Percentiles rank a stretch among this genome's conserved stretches.
Conservation (phyloP, 2,113 vertebrate species). For the Misgurnus mizolepis region DNA sequence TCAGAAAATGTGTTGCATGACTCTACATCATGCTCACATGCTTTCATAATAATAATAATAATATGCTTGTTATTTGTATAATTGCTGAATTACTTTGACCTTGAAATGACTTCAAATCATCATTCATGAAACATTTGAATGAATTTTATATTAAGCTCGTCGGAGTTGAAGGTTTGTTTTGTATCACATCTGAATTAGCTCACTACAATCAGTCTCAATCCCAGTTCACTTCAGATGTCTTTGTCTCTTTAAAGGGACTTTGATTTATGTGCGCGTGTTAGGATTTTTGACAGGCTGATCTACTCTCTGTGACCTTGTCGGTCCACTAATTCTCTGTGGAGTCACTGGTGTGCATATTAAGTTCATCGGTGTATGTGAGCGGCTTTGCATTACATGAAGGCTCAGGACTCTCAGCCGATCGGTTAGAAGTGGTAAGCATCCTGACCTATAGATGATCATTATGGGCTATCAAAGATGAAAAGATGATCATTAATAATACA, state of each 20-base stretch:
- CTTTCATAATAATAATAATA: background rate
- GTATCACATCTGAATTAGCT: constrained; percentile 12
- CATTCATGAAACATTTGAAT: constrained; percentile 33
- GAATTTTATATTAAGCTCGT: constrained; percentile 33
- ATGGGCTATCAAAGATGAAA: constrained; percentile 60
- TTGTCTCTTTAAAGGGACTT: constrained; percentile 23
- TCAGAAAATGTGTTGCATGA: too few relatives aligned
- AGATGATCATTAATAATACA: constrained; percentile 76
- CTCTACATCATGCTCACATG: too few relatives aligned
- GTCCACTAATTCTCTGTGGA: background rate
- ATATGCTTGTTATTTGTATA: constrained; percentile 7
- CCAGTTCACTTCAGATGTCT: constrained; percentile 7
- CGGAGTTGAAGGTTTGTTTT: background rate
- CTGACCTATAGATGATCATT: constrained; percentile 14
- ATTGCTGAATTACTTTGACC: constrained; percentile 27
- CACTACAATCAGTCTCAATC: background rate
- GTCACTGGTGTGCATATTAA: constrained; percentile 30
- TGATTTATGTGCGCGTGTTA: background rate
- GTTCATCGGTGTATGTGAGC: background rate
- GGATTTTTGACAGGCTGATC: background rate
- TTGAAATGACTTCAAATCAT: constrained; percentile 32
- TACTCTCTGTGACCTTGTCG: constrained; percentile 40
- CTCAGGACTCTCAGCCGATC: constrained; percentile 39
- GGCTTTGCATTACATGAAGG: constrained; percentile 6
- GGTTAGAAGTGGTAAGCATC: constrained; percentile 42